Evolutionary conservation across 2,888 invertebrate genomes (phyloP), one percentile per base, ranked within the genome.

Genomic region (Sylvicola cinctus): DNA sequence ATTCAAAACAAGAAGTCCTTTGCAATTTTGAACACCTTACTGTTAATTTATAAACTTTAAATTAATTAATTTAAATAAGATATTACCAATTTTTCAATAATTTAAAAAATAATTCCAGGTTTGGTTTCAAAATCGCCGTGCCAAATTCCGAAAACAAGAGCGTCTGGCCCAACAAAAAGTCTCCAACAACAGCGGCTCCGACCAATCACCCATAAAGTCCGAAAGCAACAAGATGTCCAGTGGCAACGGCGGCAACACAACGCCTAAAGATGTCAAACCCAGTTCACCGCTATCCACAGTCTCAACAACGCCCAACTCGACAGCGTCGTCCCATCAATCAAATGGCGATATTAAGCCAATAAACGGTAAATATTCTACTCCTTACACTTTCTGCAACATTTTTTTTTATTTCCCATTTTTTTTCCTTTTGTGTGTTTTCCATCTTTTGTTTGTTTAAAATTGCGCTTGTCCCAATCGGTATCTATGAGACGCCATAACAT

Each of bases 71-170:
- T n/a, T n/a, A n/a, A n/a, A n/a, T n/a, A n/a, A n/a, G n/a, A n/a
- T n/a, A n/a, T n/a, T n/a, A n/a, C n/a, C n/a, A n/a, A n/a, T n/a
- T n/a, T n/a, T n/a, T n/a, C n/a, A n/a, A n/a, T n/a, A n/a, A n/a
- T n/a, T n/a, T n/a, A n/a, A n/a, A n/a, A n/a, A n/a, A n/a, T 33
- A 13, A 13, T 44, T 41, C 16, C 33, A 53, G 53, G 49, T 55
- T 26, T 53, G 53, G 53, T 53, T 53, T 40, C 53, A 53, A 40
- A 53, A 53, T 40, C 43, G 53, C 26, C 40, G 46, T 20, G 51
- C 49, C 16, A 54, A 49, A 31, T 60, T 63, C 26, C 36, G 40
- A 5, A 40, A 40, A 31, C 38, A 38, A 15, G 40, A 34, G 31
- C 37, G 43, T 42, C 32, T 43, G 33, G 42, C 42, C 5, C 43